Evolutionary conservation across 2,797 vertebrate species (phyloP).

Genomic region (Phalanger gymnotis): DNA sequence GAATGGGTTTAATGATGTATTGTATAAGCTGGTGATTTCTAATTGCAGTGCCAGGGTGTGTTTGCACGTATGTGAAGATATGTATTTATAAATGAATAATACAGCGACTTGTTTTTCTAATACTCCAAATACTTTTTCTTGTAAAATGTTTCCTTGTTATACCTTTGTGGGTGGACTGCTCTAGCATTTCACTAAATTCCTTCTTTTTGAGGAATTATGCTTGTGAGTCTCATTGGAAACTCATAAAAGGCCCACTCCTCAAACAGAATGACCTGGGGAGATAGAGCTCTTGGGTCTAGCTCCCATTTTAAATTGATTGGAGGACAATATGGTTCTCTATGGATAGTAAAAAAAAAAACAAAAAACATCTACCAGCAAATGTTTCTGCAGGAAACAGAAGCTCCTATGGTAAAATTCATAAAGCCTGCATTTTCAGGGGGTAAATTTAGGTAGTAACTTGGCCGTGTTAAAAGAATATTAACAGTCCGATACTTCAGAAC

Average conservation of each 20-base stretch:
- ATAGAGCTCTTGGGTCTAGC: neutral
- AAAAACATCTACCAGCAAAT: neutral
- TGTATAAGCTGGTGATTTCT: constrained; percentile 65
- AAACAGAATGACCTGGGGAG: neutral
- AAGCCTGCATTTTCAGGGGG: constrained; percentile 7
- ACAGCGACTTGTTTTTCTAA: constrained; percentile 48
- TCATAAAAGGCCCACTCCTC: constrained; percentile 37
- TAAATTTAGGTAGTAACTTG: constrained; percentile 34
- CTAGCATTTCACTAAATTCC: constrained; percentile 25
- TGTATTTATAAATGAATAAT: constrained; percentile 47
- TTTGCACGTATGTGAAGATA: constrained; percentile 53
- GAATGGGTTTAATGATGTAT: constrained; percentile 69
- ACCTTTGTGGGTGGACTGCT: constrained; percentile 41
- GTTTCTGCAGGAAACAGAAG: neutral
- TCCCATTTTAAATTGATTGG: constrained; percentile 25
- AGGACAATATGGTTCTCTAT: neutral
- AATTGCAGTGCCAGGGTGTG: constrained; percentile 52
- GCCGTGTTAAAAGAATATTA: neutral
- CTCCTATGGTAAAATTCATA: neutral
- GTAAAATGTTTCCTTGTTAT: constrained; percentile 27
- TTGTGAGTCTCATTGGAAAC: constrained; percentile 41
- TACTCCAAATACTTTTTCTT: neutral
- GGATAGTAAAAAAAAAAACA: neutral
- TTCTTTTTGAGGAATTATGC: constrained; percentile 13
- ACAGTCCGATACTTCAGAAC: neutral